phyloP scores from a whole-genome alignment of 2,888 invertebrate genomes.

The Dolomedes plantarius region DNA sequence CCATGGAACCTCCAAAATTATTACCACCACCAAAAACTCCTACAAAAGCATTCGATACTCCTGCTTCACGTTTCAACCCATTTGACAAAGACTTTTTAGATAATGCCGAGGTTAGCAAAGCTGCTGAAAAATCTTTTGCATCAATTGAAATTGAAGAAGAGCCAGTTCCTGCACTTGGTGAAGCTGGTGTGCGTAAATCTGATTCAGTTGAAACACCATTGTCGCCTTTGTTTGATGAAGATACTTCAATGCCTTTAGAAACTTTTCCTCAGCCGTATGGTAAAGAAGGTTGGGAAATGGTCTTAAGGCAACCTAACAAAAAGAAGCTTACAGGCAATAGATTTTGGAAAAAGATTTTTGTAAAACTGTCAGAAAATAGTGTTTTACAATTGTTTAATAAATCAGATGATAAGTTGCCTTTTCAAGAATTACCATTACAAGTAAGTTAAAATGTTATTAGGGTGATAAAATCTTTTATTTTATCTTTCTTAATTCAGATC shows the following conservation, averaged over 20 bases:
- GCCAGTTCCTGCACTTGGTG: slow-evolving; percentile 75
- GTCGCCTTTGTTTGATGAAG: slow-evolving; percentile 95
- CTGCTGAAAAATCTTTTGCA: slow-evolving; percentile 74
- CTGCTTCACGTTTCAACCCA: slow-evolving; percentile 76
- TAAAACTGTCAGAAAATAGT: slow-evolving; percentile 85
- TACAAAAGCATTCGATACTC: slow-evolving; percentile 76
- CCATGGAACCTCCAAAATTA: slow-evolving; percentile 81
- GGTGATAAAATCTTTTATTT: no score
- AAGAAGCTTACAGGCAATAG: slow-evolving; percentile 90
- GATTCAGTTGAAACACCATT: slow-evolving; percentile 88
- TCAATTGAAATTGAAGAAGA: slow-evolving; percentile 76
- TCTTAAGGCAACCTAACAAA: slow-evolving; percentile 94
- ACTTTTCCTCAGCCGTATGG: slow-evolving; percentile 89
- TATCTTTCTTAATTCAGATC: no score
- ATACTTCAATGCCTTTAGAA: slow-evolving; percentile 92
- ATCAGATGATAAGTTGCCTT: slow-evolving; percentile 90
- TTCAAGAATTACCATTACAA: slow-evolving; percentile 95
- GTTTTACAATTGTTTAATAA: slow-evolving; percentile 90
- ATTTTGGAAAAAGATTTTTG: slow-evolving; percentile 98
- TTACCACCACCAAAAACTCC: slow-evolving; percentile 83
- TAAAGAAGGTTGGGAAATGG: slow-evolving; percentile 97
- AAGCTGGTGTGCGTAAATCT: slow-evolving; percentile 76
- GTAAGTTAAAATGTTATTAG: slow-evolving; percentile 23
- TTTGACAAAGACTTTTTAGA: slow-evolving; percentile 76
- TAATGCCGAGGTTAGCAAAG: slow-evolving; percentile 77